Evolutionary conservation across 2,888 invertebrate genomes (phyloP).

Genomic region (Conomelus anceps): DNA sequence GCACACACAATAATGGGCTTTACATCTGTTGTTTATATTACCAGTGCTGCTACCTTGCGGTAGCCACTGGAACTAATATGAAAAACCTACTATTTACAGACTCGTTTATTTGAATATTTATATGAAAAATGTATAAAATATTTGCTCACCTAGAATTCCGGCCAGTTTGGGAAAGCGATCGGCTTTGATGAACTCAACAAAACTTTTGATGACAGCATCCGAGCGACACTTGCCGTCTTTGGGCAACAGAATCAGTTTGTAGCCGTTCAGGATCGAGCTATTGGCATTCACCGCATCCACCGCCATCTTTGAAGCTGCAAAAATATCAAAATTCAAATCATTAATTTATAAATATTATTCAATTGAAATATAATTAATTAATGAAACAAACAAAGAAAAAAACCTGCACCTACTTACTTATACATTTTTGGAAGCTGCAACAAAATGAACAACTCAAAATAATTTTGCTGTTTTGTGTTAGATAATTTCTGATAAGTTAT

Average conservation of each 20-base stretch:
- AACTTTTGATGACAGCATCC: constrained; percentile 65
- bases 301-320: constrained; percentile 56
- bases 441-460: no score
- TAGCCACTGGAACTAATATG: no score
- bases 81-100: no score
- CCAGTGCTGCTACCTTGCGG: no score
- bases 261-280: constrained; percentile 51
- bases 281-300: constrained; percentile 55
- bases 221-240: constrained; percentile 63
- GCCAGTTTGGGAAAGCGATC: constrained; percentile 51
- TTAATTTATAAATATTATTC: neutral
- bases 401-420: no score
- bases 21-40: no score
- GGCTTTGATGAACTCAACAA: constrained; percentile 60
- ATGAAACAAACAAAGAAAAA: no score
- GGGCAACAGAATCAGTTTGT: constrained; percentile 50
- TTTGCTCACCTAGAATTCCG: constrained; percentile 56
- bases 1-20: no score
- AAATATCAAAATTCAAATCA: neutral
- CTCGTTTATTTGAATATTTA: neutral
- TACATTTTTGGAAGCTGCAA: no score
- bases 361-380: no score
- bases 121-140: neutral
- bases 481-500: no score
- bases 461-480: no score